Base-by-base conservation (phyloP, 2,888 invertebrate species). In the Polydrusus cervinus region DNA sequence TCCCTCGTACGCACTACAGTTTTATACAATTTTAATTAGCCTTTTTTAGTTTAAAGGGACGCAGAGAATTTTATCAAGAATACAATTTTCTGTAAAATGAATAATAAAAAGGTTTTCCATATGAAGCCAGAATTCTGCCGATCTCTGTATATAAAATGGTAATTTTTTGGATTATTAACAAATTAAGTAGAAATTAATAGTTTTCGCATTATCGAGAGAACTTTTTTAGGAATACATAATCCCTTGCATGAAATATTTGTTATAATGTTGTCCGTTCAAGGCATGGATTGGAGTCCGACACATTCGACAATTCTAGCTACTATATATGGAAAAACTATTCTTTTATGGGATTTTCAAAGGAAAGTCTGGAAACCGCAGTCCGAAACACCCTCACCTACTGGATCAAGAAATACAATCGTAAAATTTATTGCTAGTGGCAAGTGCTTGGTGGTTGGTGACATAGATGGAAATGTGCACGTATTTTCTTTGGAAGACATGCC, bases 261-360 rank as follows among this genome's bases (percentile, higher is more conserved):
- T 8, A 84, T 84, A 1, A 87, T 88, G 87, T 84, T 88, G 9
- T 87, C 89, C 8, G 88, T 91, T 0, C 87, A 87, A 77, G 88
- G 86, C 18, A 92, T 93, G 2, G 88, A 90, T 11, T 95, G 95
- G 91, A 93, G 93, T 83, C 94, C 93, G 0, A 90, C 90, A 0
- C 92, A 94, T 85, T 91, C 95, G 0, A 94, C 95, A 0, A 90
- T 96, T 0, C 87, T 95, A 10, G 91, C 93, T 0, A 91, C 91
- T 0, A 90, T 92, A 0, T 92, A 91, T 65, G 92, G 91, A 0
- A 90, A 89, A 77, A 88, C 91, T 8, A 89, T 96, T 14, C 92
- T 92, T 65, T 88, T 95, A 25, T 96, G 96, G 96, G 95, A 96
- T 84, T 87, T 95, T 9, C 91, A 92, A 6, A 88, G 93, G 20